Evolutionary conservation across 2,888 invertebrate species (phyloP).

Genomic region (Nymphalis urticae): DNA sequence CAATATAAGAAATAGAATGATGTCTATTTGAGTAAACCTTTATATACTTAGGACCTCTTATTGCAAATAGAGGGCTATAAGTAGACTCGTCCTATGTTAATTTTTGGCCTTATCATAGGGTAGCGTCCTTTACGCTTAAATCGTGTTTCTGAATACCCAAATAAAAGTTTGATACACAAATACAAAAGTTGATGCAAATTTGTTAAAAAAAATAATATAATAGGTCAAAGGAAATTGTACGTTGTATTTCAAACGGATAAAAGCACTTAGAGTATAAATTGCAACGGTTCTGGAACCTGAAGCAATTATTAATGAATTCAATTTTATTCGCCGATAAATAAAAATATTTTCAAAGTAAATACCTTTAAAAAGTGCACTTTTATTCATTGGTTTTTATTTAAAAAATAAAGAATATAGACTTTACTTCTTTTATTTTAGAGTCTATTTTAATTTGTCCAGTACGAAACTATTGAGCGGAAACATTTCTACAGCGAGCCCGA

Average conservation of each 20-base stretch:
- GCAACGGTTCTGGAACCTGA: conserved; percentile 22
- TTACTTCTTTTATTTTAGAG: neutral
- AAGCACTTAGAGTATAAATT: conserved; percentile 26
- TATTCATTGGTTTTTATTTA: conserved; percentile 16
- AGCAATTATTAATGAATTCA: conserved; percentile 34
- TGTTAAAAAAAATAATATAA: neutral
- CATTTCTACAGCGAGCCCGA: conserved; percentile 25
- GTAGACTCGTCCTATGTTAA: too few species aligned
- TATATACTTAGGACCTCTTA: too few species aligned
- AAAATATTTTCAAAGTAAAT: conserved; percentile 36
- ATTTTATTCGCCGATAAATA: conserved; percentile 33
- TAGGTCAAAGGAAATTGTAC: conserved; percentile 6
- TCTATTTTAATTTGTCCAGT: conserved; percentile 4
- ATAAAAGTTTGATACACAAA: too few species aligned
- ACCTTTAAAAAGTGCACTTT: conserved; percentile 32
- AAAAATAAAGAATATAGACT: conserved; percentile 6
- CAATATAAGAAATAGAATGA: too few species aligned
- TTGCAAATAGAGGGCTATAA: too few species aligned
- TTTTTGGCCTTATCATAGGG: too few species aligned
- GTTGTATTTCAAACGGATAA: conserved; percentile 22
- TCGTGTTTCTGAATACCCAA: too few species aligned
- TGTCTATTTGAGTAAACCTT: too few species aligned
- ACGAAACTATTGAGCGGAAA: conserved; percentile 19
- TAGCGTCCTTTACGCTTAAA: too few species aligned
- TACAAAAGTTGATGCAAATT: too few species aligned